These are phyloP conservation scores for Scaptodrosophila latifasciaeformis DNA, from an alignment of 2,888 invertebrate species.

Conservation along the genomic window DNA sequence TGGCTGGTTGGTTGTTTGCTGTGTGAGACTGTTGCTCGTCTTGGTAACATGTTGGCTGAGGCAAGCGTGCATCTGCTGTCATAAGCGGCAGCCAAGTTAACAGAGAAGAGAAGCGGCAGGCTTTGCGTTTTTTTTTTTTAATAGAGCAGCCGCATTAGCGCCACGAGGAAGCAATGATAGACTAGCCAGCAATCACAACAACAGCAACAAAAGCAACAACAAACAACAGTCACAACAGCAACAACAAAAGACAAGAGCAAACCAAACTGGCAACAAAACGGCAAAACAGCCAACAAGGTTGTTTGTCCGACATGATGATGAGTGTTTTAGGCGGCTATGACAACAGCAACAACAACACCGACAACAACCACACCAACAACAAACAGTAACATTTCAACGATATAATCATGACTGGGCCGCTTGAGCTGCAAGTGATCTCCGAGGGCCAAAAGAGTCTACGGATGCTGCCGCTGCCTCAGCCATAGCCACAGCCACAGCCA, in stretches of 20 bases:
- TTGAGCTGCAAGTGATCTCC: slow-evolving; percentile 49
- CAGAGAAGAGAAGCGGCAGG: slow-evolving; percentile 17
- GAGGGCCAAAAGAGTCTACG: slow-evolving; percentile 46
- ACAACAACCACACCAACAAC: slow-evolving; percentile 11
- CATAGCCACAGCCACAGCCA: slow-evolving; percentile 11
- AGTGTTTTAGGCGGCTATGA: slow-evolving; percentile 60
- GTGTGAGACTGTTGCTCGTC: slow-evolving; percentile 19
- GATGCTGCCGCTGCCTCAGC: slow-evolving; percentile 31
- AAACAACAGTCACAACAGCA: too few species aligned
- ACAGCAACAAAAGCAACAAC: too few species aligned
- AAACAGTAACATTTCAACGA: slow-evolving; percentile 16
- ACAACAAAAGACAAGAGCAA: too few species aligned
- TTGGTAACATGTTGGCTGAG: slow-evolving; percentile 56
- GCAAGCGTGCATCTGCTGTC: slow-evolving; percentile 50
- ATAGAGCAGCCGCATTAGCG: slow-evolving; percentile 12
- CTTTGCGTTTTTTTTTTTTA: slow-evolving; percentile 23
- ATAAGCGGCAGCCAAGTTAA: slow-evolving; percentile 36
- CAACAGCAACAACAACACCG: slow-evolving; percentile 6
- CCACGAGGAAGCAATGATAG: slow-evolving; percentile 11
- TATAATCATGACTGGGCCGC: slow-evolving; percentile 59
- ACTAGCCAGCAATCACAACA: neutral
- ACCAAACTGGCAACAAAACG: neutral
- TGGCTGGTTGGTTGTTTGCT: slow-evolving; percentile 13
- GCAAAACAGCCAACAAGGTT: slow-evolving; percentile 46
- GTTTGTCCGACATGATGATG: slow-evolving; percentile 68